Base-by-base conservation (phyloP, 2,888 invertebrate species). In the Drosophila buzzatii region DNA sequence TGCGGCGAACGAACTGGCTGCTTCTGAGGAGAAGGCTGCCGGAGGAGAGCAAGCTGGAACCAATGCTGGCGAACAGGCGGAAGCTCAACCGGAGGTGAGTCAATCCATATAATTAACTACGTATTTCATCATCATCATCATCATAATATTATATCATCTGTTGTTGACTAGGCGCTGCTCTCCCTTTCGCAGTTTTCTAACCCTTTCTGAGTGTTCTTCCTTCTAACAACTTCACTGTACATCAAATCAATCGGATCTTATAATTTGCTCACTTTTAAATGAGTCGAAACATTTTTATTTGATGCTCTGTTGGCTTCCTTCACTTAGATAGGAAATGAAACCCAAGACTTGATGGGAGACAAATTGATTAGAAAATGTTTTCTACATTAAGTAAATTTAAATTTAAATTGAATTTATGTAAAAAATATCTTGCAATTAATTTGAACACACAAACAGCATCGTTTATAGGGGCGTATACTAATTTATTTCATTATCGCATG, bases 61-160 rank as follows among this genome's bases (percentile, higher is more conserved):
- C 51, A 78, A 93, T 91, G 66, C 93, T 91, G 83, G 93, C 91
- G 94, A 93, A 76, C 93, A 93, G 59, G 92, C 86, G 70, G 91
- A 91, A 65, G 81, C 94, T 91, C 94, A 94, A 93, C 89, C 94
- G 93, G 81, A 95, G 94, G 93, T 95, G 76, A 83, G 92, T 87
- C 42, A 41, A 27, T 6, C 31, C 61, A 59, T 23, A 23, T 23
- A 35, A 18, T 47, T 64, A 42, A 49, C 42, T 41, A 49, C 52
- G 55, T 70, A 72, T 49, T 42, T 27, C 27, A 27, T 27, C 27
- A 31, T 35, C 42, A 44, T 53, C 53, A 37, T 63, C 52, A 51
- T 63, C n/a, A 56, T 37, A 14, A 37, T 27, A 65, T 14, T 56
- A 10, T 41, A 47, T 73, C 58, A 60, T 53, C 59, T 64, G 45